Base-by-base conservation (phyloP, 2,113 vertebrate species). In the Perca schrenkii region DNA sequence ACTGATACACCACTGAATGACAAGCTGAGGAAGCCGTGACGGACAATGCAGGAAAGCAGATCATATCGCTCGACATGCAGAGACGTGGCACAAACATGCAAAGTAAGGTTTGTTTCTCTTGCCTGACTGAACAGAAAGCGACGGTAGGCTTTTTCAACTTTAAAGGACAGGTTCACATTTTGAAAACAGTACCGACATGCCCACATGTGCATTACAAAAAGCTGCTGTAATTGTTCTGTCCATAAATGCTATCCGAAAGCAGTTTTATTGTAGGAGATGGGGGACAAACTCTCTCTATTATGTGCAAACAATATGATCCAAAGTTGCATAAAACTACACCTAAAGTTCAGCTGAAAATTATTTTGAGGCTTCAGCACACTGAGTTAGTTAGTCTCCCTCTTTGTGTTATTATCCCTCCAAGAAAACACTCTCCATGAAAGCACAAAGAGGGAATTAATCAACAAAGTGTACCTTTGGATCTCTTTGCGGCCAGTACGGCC, bases 1-100 rank as follows among this genome's bases (percentile, higher is more conserved):
- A 15, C n/a, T 19, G 77, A 90, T 66, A 80, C 85, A 22, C 40
- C 68, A 21, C 40, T 21, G 25, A 54, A 34, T 15, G 61, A 64
- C 58, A 21, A 4, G 43, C n/a, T 11, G 76, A 88, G 88, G 82
- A 85, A 83, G 79, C 25, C n/a, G 2, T 34, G 61, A 49, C 4
- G 3, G 75, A 67, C 36, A 2, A 1, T 4, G 14, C 53, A 78
- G 87, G 85, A 92, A 86, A 73, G 52, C 54, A 47, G 63, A 58
- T 68, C 8, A 3, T 14, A 69, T 57, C 57, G 21, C 11, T 40
- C 47, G 58, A 58, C 40, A 22, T 0, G 53, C 56, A 2, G n/a
- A 61, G n/a, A 36, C 0, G 54, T 46, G 40, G 61, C 3, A 34
- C 68, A 62, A 31, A 66, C 66, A 82, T 80, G 86, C 72, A 86